Evolutionary conservation across 2,888 invertebrate species (phyloP).

Genomic region (Zaprionus lineosus): DNA sequence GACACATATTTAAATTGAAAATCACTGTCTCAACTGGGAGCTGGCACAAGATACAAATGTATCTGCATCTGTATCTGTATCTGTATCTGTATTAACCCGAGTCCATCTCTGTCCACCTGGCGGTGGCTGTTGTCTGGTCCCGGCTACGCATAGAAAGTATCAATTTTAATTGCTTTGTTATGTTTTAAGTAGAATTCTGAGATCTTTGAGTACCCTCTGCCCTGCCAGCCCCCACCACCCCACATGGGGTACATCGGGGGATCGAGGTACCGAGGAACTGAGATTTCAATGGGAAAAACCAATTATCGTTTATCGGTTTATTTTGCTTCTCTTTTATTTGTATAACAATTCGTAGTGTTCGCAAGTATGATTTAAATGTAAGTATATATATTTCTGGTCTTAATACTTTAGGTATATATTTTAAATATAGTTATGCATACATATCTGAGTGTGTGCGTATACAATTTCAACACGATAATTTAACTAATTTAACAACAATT

Average conservation of each 20-base stretch:
- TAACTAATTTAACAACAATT: conserved; percentile 33
- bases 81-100: not conserved
- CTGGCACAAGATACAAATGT: conserved; percentile 57
- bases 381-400: conserved; percentile 31
- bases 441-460: conserved; percentile 47
- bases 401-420: conserved; percentile 24
- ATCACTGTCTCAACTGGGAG: conserved; percentile 51
- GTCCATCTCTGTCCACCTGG: conserved; percentile 17
- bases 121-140: not conserved
- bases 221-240: no score
- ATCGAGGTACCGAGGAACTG: no score
- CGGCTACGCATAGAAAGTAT: conserved; percentile 36
- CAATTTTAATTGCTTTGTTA: conserved; percentile 50
- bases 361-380: conserved; percentile 48
- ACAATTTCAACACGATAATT: conserved; percentile 61
- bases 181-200: conserved; percentile 1
- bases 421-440: conserved; percentile 23
- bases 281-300: no score
- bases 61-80: conserved; percentile 44
- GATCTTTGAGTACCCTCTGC: conserved; percentile 29
- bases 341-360: conserved; percentile 70
- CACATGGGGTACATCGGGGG: no score
- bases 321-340: conserved; percentile 54
- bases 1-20: conserved; percentile 10
- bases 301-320: conserved; percentile 10